phyloP scores from a whole-genome alignment of 2,888 invertebrate genomes.

The Pristionchus fissidentatus region DNA sequence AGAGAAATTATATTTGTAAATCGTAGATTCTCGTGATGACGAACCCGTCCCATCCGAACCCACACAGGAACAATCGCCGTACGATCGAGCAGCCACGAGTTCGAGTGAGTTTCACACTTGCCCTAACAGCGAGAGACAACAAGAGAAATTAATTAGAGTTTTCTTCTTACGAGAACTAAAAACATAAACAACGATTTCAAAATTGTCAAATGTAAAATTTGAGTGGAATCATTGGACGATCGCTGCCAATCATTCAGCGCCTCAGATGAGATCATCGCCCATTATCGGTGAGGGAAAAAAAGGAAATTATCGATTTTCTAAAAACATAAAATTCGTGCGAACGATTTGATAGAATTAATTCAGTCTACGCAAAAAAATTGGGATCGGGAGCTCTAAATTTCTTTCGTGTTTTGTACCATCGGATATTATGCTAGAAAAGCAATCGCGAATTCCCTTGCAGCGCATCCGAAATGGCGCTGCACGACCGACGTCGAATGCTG shows the following conservation, averaged over 20 bases:
- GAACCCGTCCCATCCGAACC: constrained; percentile 21
- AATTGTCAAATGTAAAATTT: not conserved
- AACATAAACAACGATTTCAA: not conserved
- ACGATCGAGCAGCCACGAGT: not conserved
- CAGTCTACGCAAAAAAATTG: no score
- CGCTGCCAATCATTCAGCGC: not conserved
- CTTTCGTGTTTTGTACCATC: no score
- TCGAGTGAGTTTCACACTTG: not conserved
- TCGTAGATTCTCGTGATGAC: no score
- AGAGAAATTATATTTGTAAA: no score
- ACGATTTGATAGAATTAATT: no score
- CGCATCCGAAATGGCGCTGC: constrained; percentile 40
- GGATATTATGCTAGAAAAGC: not conserved
- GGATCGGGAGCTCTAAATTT: no score
- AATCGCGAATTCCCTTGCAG: constrained; percentile 13
- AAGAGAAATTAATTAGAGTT: not conserved
- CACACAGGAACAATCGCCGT: constrained; percentile 8
- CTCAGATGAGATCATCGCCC: constrained; percentile 16
- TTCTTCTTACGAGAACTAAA: not conserved
- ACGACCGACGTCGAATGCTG: constrained; percentile 30
- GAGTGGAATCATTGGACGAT: constrained; percentile 25
- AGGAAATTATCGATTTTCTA: no score
- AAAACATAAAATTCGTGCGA: no score
- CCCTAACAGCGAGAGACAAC: not conserved
- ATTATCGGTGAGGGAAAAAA: constrained; percentile 1